These are phyloP conservation scores for Hirtodrosophila trivittata DNA, from an alignment of 2,888 invertebrate species.

Conservation along the genomic window DNA sequence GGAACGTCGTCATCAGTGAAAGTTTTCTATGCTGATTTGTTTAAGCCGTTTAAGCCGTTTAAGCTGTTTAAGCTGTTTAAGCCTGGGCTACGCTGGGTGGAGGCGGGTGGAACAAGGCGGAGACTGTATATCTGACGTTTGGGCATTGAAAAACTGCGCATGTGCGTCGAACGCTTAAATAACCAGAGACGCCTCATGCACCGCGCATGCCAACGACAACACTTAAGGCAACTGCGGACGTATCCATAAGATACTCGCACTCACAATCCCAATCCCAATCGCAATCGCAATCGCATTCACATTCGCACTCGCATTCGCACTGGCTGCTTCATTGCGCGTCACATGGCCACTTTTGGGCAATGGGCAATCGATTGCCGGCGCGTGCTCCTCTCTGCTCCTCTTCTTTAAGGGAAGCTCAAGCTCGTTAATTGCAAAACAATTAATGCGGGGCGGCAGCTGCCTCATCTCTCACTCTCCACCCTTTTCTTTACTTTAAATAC, in stretches of 20 bases:
- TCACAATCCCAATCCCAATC: background rate
- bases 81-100: background rate
- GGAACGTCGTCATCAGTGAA: constrained; percentile 59
- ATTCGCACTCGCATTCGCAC: constrained; percentile 4
- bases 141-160: constrained; percentile 65
- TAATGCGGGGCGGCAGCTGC: constrained; percentile 20
- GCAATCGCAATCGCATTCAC: constrained; percentile 5
- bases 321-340: constrained; percentile 37
- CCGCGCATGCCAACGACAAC: constrained; percentile 61
- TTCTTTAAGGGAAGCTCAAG: background rate
- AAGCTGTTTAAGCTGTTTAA: constrained; percentile 1
- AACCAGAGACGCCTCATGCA: constrained; percentile 55
- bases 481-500: too few species aligned
- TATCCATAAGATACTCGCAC: constrained; percentile 46
- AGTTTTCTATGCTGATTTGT: constrained; percentile 70
- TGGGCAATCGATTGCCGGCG: constrained; percentile 16
- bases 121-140: constrained; percentile 21
- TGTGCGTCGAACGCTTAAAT: constrained; percentile 66
- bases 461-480: too few species aligned
- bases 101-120: background rate
- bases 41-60: constrained; percentile 1
- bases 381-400: background rate
- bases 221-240: constrained; percentile 17
- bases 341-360: constrained; percentile 50
- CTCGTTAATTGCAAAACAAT: constrained; percentile 47